A percentile compares a stretch with the other conserved stretches of the same genome.
Conservation (phyloP, 1,140 invertebrate genomes). For the Atopsyche davidsoni region DNA sequence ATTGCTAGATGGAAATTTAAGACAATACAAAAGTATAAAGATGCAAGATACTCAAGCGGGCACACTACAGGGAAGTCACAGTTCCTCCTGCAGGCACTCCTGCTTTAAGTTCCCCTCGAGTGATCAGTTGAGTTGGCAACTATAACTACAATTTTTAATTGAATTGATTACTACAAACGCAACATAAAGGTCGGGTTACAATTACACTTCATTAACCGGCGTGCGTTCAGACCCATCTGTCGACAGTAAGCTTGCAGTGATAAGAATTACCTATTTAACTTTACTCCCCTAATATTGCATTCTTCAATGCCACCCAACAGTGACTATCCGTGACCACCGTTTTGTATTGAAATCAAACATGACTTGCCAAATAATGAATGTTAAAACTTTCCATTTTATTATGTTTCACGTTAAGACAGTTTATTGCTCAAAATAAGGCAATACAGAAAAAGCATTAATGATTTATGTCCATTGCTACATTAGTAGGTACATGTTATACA, state of each 20-base stretch:
- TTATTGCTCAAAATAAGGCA: conserved; percentile 17
- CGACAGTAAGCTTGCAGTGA: conserved; percentile 5
- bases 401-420: too few species aligned
- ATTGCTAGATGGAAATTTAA: conserved; percentile 24
- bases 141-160: conserved; percentile 19
- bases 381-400: too few species aligned
- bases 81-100: neutral
- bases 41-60: conserved; percentile 16
- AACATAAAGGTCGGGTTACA: conserved; percentile 7
- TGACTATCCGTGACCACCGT: neutral
- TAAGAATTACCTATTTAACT: conserved; percentile 13
- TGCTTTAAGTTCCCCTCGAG: conserved; percentile 24
- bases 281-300: conserved; percentile 9
- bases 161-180: conserved; percentile 15
- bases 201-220: conserved; percentile 1
- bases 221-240: conserved; percentile 5
- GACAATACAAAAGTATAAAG: conserved; percentile 30
- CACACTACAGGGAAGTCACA: conserved; percentile 2
- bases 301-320: conserved; percentile 11
- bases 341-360: neutral
- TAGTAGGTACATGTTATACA: neutral
- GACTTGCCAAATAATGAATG: neutral
- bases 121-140: conserved; percentile 23
- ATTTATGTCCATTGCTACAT: neutral
- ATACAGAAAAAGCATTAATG: conserved; percentile 4